Evolutionary conservation across 2,888 invertebrate species (phyloP), one percentile per base, ranked within the genome.

Genomic region (Tetragonisca angustula): DNA sequence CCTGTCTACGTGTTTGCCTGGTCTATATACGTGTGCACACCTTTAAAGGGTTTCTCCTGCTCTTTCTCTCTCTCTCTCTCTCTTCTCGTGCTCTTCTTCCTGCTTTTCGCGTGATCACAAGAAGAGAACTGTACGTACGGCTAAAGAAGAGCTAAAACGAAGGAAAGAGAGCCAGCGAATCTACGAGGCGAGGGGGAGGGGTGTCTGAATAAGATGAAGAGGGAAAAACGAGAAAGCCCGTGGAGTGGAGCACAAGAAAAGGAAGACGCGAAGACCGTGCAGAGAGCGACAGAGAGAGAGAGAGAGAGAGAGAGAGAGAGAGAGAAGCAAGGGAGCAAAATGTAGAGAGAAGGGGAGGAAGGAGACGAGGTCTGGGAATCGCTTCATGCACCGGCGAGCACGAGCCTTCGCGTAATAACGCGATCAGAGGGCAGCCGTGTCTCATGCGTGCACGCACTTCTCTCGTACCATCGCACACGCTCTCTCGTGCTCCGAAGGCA

Each of bases 331-430:
- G 64, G 81, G 73, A 71, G 62, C 76, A 50, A 72, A 52, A 62
- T 27, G 49, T 21, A 32, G 27, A 50, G 52, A 54, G 68, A 67
- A 36, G 72, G 74, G 61, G 56, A 43, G 69, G 56, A 56, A 71
- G 69, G 80, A 81, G 83, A 77, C 67, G 85, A 83, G 88, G 89
- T 88, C 88, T 87, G 88, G 88, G 89, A 91, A 90, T 91, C 89
- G 83, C 91, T 93, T 93, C 92, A 93, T 91, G 93, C 93, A 89
- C 91, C 80, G 92, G 71, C 90, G 91, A 92, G 90, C 93, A 92
- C 90, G 88, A 91, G 89, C 87, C 89, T 85, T 87, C 85, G 87
- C 90, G 92, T 92, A 93, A 93, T 92, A 93, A 92, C 91, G 87
- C 91, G 92, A 92, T 93, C 91, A 88, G 84, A 85, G 85, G 79